Evolutionary conservation across 2,797 vertebrate species (phyloP), one percentile per base, ranked within the genome.

Genomic region (Falco peregrinus): DNA sequence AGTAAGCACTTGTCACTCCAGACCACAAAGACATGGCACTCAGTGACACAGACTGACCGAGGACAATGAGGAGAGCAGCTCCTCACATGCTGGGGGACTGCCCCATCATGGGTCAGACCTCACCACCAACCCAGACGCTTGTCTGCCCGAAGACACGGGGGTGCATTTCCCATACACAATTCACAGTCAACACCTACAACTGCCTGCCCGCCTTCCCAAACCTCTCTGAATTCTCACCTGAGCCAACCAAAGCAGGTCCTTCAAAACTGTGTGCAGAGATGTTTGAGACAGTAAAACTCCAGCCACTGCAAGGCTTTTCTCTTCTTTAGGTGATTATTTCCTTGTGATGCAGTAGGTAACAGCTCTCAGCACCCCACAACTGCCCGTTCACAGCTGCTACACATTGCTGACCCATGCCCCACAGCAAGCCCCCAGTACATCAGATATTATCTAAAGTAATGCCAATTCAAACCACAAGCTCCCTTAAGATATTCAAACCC

Each of bases 111-210:
- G 21, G 56, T 16, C 45, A 43, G 10, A 18, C 20, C 35, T 18
- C 45, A 16, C 21, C 2, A 0, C 29, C 56, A 47, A 7, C 39
- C 33, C 22, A 35, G 35, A 15, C 14, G 5, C 54, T 10, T 2
- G 3, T n/a, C 54, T 35, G 35, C 13, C 48, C 4, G 0, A 43
- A 47, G 41, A 25, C 50, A 43, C 0, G 0, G 28, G 9, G 17
- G 1, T 31, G 9, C 2, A 0, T 65, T 56, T 63, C 57, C 69
- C 25, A 47, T 1, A 9, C 0, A 13, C 45, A n/a, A 5, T 3
- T 60, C 28, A 31, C 43, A 43, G 43, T 2, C 18, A 50, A 45
- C 19, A 16, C 20, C 51, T 56, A 11, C 25, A 45, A 7, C 33
- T n/a, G 15, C 31, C 24, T 2, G 0, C 35, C 41, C 11, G 20